Conservation (phyloP, 2,888 invertebrate genomes). For the Mongoloraphidia duomilia region DNA sequence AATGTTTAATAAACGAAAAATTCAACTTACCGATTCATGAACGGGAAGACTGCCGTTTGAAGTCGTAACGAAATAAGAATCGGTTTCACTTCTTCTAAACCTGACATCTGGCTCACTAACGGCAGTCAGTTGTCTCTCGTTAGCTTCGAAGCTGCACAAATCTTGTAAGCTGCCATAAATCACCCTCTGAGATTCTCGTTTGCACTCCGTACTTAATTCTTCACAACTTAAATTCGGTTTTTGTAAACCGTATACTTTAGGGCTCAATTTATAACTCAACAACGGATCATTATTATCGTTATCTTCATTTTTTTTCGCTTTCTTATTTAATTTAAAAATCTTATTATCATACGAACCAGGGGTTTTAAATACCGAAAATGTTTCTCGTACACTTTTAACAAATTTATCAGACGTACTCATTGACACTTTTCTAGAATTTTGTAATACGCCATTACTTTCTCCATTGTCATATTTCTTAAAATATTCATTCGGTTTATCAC, state of each 20-base stretch:
- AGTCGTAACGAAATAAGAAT: neutral
- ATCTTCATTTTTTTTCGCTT: too few species aligned
- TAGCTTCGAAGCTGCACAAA: conserved; percentile 29
- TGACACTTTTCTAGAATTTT: too few species aligned
- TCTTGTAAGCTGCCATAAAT: conserved; percentile 54
- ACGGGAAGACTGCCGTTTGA: neutral
- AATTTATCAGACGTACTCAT: too few species aligned
- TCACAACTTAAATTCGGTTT: conserved; percentile 27
- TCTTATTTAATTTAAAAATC: too few species aligned
- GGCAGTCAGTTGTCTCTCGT: conserved; percentile 22
- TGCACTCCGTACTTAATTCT: conserved; percentile 22
- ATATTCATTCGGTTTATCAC: too few species aligned
- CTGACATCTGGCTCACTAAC: conserved; percentile 54
- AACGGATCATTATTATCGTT: conserved; percentile 20
- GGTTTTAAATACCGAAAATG: too few species aligned
- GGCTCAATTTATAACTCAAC: conserved; percentile 41
- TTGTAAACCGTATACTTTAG: conserved; percentile 46
- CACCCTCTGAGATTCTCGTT: conserved; percentile 14
- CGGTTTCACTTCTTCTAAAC: conserved; percentile 20
- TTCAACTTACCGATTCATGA: neutral
- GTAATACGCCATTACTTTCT: too few species aligned
- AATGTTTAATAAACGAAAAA: neutral
- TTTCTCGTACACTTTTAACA: too few species aligned
- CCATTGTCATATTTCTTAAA: too few species aligned
- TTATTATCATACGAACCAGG: too few species aligned